Evolutionary conservation across 2,113 vertebrate species (phyloP).

Genomic region (Alethe castanea): DNA sequence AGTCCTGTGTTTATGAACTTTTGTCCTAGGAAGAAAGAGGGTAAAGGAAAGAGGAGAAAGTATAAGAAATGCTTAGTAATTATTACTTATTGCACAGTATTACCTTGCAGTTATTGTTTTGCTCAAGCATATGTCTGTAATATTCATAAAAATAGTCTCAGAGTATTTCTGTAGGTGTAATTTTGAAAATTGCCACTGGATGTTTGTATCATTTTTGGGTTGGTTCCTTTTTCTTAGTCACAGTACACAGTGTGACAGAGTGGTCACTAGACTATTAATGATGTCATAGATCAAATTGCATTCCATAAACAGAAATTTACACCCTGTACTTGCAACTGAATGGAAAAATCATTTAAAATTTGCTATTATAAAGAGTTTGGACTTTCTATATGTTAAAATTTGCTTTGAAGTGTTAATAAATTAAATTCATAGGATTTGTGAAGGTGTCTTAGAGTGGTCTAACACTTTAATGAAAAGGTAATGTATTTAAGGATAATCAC

Average conservation of each 20-base stretch:
- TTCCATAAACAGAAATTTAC: background rate
- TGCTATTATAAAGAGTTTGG: background rate
- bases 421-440: background rate
- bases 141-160: background rate
- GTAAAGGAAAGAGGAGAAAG: background rate
- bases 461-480: background rate
- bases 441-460: background rate
- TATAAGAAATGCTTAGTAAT: background rate
- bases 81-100: background rate
- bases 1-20: slow-evolving; percentile 39
- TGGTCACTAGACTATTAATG: background rate
- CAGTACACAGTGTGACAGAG: background rate
- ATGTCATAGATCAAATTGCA: background rate
- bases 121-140: background rate
- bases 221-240: background rate
- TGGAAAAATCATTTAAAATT: background rate
- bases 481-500: background rate
- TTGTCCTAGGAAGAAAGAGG: background rate
- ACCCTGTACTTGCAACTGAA: background rate
- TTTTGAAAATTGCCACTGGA: background rate
- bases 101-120: background rate
- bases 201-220: background rate
- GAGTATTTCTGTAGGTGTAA: background rate
- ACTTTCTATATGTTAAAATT: background rate
- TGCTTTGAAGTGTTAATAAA: background rate